Evolutionary conservation across 1,140 invertebrate genomes (phyloP), one percentile per base, ranked within the genome.

Genomic region (Cyrtorhinus lividipennis): DNA sequence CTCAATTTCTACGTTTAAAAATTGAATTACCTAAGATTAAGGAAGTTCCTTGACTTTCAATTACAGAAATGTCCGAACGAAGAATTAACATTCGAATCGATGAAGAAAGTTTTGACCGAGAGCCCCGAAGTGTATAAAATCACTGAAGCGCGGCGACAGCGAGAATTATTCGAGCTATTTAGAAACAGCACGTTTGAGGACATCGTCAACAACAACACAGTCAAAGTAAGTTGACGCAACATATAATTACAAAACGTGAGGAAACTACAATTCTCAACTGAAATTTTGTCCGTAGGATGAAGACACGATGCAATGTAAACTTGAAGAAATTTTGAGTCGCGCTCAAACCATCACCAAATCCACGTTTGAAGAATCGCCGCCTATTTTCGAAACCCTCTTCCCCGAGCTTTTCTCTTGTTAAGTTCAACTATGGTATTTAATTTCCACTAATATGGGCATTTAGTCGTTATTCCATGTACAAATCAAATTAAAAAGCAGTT

Each of bases 121-220:
- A 78, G 15, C 88, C 90, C 68, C 80, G 81, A 10, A 78, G 83
- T 63, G 80, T 82, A 58, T 78, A 83, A 62, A 84, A 86, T 69
- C 83, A 84, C 81, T 82, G 63, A 79, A 83, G 68, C 70, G 79
- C 44, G 77, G 81, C 65, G 82, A 88, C 66, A 80, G 95, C 63
- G 84, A n/a, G 38, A 44, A 44, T n/a, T 44, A n/a, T 44, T 86
- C 64, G 81, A 89, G 67, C 84, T 85, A 57, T 95, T 94, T 76
- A 81, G 88, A 66, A 91, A 84, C 56, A 86, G 87, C 63, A 83
- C 90, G 24, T 95, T 96, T 75, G 83, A 88, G 66, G 90, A 95
- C 68, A 80, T 97, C 45, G 80, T 95, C 2, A 62, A 59, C 2
- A 66, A 66, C 20, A 66, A 64, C 12, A 69, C 67, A 3, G 38